phyloP scores from a whole-genome alignment of 1,140 invertebrate species.

The Tetragonula clypearis region DNA sequence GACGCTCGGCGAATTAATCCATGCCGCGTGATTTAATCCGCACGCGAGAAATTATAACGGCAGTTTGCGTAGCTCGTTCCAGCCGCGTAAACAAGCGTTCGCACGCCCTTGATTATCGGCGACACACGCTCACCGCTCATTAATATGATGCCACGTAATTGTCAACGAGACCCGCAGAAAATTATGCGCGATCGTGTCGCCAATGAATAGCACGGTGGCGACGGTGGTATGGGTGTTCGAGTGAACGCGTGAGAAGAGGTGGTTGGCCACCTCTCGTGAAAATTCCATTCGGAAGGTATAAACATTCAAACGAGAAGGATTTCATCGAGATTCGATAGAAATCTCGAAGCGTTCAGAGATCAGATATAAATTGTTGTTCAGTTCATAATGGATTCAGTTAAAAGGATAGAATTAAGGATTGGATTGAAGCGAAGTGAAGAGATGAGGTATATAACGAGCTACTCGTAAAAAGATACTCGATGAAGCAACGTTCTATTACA shows the following conservation, averaged over 20 bases:
- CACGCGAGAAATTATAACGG: conserved; percentile 29
- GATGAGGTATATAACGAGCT: no score
- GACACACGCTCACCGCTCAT: conserved; percentile 28
- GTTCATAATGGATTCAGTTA: no score
- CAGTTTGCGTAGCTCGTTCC: conserved; percentile 23
- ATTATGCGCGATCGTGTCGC: conserved; percentile 17
- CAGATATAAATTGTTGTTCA: no score
- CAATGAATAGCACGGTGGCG: no score
- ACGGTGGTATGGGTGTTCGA: neutral
- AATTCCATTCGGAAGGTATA: neutral
- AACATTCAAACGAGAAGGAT: neutral
- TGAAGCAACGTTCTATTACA: no score
- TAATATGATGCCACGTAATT: conserved; percentile 54
- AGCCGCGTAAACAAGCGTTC: conserved; percentile 17
- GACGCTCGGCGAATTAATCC: conserved; percentile 7
- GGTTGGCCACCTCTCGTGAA: neutral
- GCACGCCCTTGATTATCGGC: conserved; percentile 22
- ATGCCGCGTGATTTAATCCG: neutral
- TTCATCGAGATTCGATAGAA: neutral
- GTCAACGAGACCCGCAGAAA: conserved; percentile 35
- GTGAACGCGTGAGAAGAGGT: no score
- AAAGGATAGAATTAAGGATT: no score
- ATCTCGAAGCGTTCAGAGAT: no score
- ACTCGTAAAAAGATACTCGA: no score
- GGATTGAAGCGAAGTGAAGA: no score